Evolutionary conservation across 2,888 invertebrate genomes (phyloP), one percentile per base, ranked within the genome.

Genomic region (Drosophila kambysellisi): DNA sequence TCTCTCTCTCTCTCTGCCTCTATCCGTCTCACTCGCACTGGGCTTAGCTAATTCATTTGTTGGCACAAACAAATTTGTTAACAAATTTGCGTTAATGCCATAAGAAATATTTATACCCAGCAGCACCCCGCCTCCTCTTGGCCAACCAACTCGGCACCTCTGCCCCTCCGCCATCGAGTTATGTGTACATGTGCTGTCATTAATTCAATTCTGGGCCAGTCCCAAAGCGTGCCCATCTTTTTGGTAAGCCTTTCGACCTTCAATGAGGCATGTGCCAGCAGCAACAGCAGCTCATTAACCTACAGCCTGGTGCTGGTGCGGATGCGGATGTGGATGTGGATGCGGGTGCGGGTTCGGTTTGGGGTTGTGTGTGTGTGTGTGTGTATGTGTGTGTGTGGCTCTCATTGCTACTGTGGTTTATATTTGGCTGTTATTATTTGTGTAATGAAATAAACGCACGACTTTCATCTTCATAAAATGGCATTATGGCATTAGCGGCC

Each of bases 381-480:
- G 20, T 25, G 20, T 25, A 1, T 25, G 20, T 25, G 20, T 25
- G n/a, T n/a, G n/a, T 25, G 20, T 15, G 50, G 58, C 46, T 48
- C 62, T 35, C 64, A 81, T 78, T 60, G 84, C 71, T 63, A 75
- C 71, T 83, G 87, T 77, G 91, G 90, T 79, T 87, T 87, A 81
- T 89, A 81, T 87, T 88, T 73, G 88, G 70, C 74, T 79, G 77
- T 87, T 90, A 87, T 90, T 87, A 89, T 87, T 87, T 90, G 89
- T 89, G 83, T 88, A 88, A 90, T 90, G 89, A 88, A 90, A 90
- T 87, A 88, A 88, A 88, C 90, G 89, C 90, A 84, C 89, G 90
- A 90, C 87, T 88, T 90, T 88, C 87, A 88, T 88, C 87, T 88
- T 89, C 89, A 88, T 88, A 88, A 88, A 88, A 84, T 78, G 91